phyloP scores from a whole-genome alignment of 2,797 vertebrate genomes.

The Esox lucius region DNA sequence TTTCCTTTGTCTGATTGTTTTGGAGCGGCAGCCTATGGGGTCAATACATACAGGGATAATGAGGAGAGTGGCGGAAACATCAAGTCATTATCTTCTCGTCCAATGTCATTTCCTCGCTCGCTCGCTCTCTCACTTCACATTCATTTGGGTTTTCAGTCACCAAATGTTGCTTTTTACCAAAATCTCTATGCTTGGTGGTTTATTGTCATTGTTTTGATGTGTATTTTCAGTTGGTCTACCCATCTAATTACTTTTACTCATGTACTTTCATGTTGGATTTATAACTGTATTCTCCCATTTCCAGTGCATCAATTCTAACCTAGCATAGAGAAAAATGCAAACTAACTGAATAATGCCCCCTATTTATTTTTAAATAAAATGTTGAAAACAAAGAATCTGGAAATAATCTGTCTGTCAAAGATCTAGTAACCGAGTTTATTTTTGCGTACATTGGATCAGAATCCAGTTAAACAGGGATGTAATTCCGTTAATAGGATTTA shows the following conservation, averaged over 20 bases:
- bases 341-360: slow-evolving; percentile 28
- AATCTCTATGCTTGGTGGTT: slow-evolving; percentile 30
- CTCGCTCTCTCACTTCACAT: slow-evolving; percentile 34
- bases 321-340: slow-evolving; percentile 13
- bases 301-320: slow-evolving; percentile 49
- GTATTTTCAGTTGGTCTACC: slow-evolving; percentile 27
- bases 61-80: slow-evolving; percentile 38
- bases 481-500: slow-evolving; percentile 74
- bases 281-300: slow-evolving; percentile 24
- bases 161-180: slow-evolving; percentile 68
- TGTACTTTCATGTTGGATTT: not conserved
- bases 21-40: slow-evolving; percentile 27
- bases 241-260: not conserved
- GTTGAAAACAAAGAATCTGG: slow-evolving; percentile 48
- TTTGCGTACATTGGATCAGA: slow-evolving; percentile 67
- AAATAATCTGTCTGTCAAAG: slow-evolving; percentile 66
- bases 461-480: slow-evolving; percentile 76
- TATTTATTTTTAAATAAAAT: slow-evolving; percentile 18
- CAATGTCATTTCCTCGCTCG: slow-evolving; percentile 37
- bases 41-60: slow-evolving; percentile 31
- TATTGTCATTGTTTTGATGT: slow-evolving; percentile 23
- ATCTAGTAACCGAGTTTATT: slow-evolving; percentile 71
- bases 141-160: slow-evolving; percentile 34
- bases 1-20: slow-evolving; percentile 39
- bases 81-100: slow-evolving; percentile 28